Evolutionary conservation across 1,140 invertebrate genomes (phyloP).

Genomic region (Drosophila sulfurigaster): DNA sequence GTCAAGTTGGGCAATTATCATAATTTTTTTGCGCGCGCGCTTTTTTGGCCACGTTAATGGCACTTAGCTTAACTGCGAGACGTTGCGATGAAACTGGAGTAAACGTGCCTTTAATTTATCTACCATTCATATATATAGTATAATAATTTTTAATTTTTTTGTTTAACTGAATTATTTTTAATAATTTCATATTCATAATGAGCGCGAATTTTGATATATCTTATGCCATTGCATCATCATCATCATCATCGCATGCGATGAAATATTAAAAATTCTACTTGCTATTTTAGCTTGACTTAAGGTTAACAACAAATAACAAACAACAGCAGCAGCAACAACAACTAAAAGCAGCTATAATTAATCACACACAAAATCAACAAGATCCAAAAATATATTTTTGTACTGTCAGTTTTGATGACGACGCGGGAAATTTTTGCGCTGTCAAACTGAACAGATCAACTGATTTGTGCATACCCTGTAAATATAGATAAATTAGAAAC

Average conservation of each 20-base stretch:
- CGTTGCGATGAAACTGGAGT: slow-evolving; percentile 69
- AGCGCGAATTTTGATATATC: slow-evolving; percentile 46
- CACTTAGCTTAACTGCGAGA: slow-evolving; percentile 55
- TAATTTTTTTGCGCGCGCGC: slow-evolving; percentile 58
- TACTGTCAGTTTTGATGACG: slow-evolving; percentile 40
- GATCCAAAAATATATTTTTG: slow-evolving; percentile 60
- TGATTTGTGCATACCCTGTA: slow-evolving; percentile 16
- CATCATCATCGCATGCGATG: slow-evolving; percentile 51
- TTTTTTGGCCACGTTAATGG: slow-evolving; percentile 52
- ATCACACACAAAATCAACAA: slow-evolving; percentile 71
- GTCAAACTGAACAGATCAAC: slow-evolving; percentile 20
- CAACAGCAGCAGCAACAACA: slow-evolving; percentile 44
- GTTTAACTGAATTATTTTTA: slow-evolving; percentile 56
- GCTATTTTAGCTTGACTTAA: slow-evolving; percentile 74
- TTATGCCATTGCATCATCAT: slow-evolving; percentile 63
- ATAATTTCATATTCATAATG: slow-evolving; percentile 53
- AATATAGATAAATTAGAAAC: not conserved
- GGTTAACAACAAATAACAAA: slow-evolving; percentile 74
- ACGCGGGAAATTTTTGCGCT: slow-evolving; percentile 23
- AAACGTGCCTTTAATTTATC: slow-evolving; percentile 76
- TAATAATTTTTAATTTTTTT: slow-evolving; percentile 29
- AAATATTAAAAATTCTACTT: slow-evolving; percentile 78
- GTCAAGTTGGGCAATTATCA: slow-evolving; percentile 78
- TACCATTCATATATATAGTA: slow-evolving; percentile 7
- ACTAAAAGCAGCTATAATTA: slow-evolving; percentile 61